These are phyloP conservation scores for Petrocephalus zakoni DNA, from an alignment of 2,113 vertebrate species.

Conservation along the genomic window DNA sequence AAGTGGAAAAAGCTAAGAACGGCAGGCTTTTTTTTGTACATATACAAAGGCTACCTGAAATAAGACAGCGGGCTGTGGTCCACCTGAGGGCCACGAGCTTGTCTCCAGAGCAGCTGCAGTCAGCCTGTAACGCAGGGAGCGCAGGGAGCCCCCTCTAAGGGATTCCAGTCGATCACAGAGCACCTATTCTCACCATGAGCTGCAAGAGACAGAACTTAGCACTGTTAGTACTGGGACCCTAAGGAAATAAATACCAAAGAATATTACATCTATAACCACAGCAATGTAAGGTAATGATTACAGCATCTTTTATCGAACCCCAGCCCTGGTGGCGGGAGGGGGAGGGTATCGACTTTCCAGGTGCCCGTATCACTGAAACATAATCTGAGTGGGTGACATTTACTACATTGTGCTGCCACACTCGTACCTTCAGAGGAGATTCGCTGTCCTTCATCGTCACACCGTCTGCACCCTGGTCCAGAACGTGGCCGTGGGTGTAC, in stretches of 20 bases:
- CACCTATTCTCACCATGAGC: neutral
- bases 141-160: neutral
- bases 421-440: conserved; percentile 30
- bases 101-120: neutral
- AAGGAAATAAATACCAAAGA: neutral
- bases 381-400: conserved; percentile 15
- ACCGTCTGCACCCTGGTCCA: neutral
- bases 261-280: neutral
- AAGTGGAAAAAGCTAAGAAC: neutral
- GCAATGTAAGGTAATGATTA: neutral
- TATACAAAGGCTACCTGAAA: neutral
- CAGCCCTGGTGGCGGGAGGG: neutral
- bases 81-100: neutral
- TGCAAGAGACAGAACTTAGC: neutral
- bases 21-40: neutral
- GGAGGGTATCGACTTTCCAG: neutral
- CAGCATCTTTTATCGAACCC: conserved; percentile 19
- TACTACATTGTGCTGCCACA: conserved; percentile 32
- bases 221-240: neutral
- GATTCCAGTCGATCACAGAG: neutral
- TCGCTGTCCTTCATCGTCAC: neutral
- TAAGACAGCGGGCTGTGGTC: neutral
- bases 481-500: neutral
- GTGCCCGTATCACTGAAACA: neutral
- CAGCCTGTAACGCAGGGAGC: neutral